Conservation (phyloP, 2,888 invertebrate genomes). For the Caenorhabditis afra region DNA sequence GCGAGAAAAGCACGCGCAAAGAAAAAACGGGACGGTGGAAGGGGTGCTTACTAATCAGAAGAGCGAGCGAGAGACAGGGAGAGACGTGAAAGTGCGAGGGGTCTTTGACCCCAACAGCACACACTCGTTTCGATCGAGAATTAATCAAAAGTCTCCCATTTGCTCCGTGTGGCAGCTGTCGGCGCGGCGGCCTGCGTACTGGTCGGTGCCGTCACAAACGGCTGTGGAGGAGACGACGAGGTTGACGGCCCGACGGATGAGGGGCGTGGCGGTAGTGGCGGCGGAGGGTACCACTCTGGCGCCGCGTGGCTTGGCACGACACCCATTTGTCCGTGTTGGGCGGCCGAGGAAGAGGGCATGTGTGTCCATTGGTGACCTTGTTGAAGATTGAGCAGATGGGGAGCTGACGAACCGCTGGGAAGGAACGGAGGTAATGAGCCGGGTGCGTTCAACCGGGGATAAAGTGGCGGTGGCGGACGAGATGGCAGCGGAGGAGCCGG, state of each 20-base stretch:
- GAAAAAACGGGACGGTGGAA: too few species aligned
- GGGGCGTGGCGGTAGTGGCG: slow-evolving; percentile 34
- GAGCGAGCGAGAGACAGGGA: background rate
- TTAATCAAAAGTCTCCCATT: slow-evolving; percentile 41
- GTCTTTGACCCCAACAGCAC: too few species aligned
- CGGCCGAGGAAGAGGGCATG: background rate
- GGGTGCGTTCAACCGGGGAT: slow-evolving; percentile 24
- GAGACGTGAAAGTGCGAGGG: background rate
- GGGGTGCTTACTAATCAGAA: too few species aligned
- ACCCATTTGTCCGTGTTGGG: background rate
- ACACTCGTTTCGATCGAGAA: background rate
- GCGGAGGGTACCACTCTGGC: slow-evolving; percentile 20
- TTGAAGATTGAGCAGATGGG: slow-evolving; percentile 38
- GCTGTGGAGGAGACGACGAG: background rate
- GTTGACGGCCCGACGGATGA: slow-evolving; percentile 34
- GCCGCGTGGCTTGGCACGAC: too few species aligned
- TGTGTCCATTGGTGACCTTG: slow-evolving; percentile 31
- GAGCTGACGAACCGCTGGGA: slow-evolving; percentile 42
- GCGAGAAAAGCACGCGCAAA: too few species aligned
- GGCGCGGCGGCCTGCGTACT: too few species aligned
- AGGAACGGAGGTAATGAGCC: slow-evolving; percentile 11
- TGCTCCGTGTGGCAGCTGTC: background rate
- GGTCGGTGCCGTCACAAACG: background rate
- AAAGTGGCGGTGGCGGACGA: slow-evolving; percentile 39
- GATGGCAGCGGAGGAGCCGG: slow-evolving; percentile 41